Conservation (phyloP, 2,113 vertebrate species). For the Caracal caracal region DNA sequence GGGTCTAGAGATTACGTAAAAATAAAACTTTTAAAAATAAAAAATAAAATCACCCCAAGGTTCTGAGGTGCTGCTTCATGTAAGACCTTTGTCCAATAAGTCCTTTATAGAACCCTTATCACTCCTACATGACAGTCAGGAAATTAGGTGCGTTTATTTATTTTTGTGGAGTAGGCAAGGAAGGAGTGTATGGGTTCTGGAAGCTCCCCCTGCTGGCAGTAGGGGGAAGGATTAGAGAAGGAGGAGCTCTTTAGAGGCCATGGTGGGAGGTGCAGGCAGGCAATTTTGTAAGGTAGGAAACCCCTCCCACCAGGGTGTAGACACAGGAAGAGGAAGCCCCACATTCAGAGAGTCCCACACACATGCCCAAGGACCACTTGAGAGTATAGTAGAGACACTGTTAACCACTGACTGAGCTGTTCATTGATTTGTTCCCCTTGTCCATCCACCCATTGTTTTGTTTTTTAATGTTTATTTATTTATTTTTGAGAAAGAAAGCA, state of each 20-base stretch:
- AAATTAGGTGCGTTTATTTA: background rate
- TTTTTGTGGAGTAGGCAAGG: background rate
- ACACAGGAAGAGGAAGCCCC: too few relatives aligned
- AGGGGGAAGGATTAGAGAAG: background rate
- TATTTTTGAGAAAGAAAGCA: background rate
- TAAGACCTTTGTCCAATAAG: background rate
- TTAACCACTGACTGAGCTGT: background rate
- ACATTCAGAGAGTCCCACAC: background rate
- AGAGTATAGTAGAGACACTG: background rate
- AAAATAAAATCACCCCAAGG: background rate
- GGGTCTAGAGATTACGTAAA: too few relatives aligned
- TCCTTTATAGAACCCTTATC: background rate
- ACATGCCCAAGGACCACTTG: background rate
- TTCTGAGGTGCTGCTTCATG: background rate
- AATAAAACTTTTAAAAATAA: too few relatives aligned
- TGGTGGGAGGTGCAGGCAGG: background rate
- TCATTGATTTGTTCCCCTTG: background rate
- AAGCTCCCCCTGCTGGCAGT: background rate
- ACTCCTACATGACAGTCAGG: background rate
- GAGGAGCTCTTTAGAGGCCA: background rate
- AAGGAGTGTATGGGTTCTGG: background rate
- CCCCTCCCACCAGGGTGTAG: background rate
- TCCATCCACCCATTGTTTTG: background rate
- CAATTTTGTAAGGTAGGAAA: background rate
- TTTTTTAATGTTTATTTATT: background rate